phyloP scores from a whole-genome alignment of 2,888 invertebrate genomes.

The Drosophila robusta region DNA sequence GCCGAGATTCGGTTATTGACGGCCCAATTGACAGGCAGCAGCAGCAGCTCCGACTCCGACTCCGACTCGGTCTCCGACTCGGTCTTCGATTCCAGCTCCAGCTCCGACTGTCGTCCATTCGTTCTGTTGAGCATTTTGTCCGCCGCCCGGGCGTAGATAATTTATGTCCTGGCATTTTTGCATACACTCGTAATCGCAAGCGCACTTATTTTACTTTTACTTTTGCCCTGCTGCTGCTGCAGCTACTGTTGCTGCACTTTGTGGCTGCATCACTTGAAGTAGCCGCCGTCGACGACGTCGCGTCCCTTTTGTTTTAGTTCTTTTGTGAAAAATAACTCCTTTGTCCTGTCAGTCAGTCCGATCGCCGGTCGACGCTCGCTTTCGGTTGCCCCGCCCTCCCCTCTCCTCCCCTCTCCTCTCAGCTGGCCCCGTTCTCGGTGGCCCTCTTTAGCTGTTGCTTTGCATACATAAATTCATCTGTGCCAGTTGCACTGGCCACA shows the following conservation, averaged over 20 bases:
- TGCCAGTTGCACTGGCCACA: conserved; percentile 57
- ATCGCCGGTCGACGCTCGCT: conserved; percentile 45
- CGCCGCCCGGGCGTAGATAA: conserved; percentile 72
- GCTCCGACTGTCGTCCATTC: conserved; percentile 21
- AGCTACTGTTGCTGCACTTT: conserved; percentile 37
- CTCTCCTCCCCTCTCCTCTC: neutral
- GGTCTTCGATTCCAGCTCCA: neutral
- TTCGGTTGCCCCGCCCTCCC: conserved; percentile 55
- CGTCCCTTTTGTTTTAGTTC: conserved; percentile 62
- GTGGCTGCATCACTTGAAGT: conserved; percentile 59
- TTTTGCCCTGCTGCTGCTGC: conserved; percentile 53
- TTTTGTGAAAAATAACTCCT: conserved; percentile 82
- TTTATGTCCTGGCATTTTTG: conserved; percentile 74
- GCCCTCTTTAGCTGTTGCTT: conserved; percentile 68
- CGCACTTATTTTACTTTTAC: conserved; percentile 72
- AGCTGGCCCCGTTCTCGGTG: too few relatives aligned
- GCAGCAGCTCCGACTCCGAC: conserved; percentile 35
- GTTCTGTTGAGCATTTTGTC: conserved; percentile 65
- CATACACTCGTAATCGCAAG: conserved; percentile 65
- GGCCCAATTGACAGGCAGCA: conserved; percentile 64
- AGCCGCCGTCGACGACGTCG: conserved; percentile 44
- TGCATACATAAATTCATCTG: conserved; percentile 85
- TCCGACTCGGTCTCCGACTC: conserved; percentile 11
- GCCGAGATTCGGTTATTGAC: conserved; percentile 74
- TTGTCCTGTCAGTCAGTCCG: conserved; percentile 83